Percentiles rank a stretch among this genome's conserved stretches.
Evolutionary conservation across 2,797 vertebrate species (phyloP).

Genomic region (Bucorvus abyssinicus): DNA sequence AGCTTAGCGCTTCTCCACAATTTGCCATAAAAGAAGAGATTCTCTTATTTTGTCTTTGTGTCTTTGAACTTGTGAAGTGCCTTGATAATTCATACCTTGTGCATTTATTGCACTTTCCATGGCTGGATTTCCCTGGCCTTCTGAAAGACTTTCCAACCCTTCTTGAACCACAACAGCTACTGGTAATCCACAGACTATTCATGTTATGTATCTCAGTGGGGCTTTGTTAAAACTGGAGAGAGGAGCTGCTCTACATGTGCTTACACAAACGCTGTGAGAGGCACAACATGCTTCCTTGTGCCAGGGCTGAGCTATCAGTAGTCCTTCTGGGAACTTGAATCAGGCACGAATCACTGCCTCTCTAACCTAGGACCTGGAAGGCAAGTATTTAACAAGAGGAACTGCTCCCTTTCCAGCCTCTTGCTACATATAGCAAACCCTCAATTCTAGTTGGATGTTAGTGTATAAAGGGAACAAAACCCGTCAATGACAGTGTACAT

Average conservation of each 20-base stretch:
- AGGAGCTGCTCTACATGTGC: not conserved
- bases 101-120: not conserved
- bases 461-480: not conserved
- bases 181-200: conserved; percentile 19
- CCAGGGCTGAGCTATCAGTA: not conserved
- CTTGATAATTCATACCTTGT: not conserved
- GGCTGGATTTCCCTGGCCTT: not conserved
- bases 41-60: not conserved
- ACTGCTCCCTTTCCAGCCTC: not conserved
- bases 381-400: not conserved
- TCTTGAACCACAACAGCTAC: not conserved
- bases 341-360: not conserved
- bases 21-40: not conserved
- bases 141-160: conserved; percentile 14
- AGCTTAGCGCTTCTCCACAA: not conserved
- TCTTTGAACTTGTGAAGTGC: not conserved
- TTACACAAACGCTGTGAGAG: not conserved
- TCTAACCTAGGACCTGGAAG: not conserved
- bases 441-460: not conserved
- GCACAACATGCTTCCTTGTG: not conserved
- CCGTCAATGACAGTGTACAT: not conserved
- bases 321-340: not conserved
- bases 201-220: not conserved
- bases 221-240: conserved; percentile 16
- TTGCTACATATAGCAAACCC: not conserved